These are phyloP conservation scores for Melinopterus prodromus DNA, from an alignment of 2,888 invertebrate genomes.

Conservation along the genomic window DNA sequence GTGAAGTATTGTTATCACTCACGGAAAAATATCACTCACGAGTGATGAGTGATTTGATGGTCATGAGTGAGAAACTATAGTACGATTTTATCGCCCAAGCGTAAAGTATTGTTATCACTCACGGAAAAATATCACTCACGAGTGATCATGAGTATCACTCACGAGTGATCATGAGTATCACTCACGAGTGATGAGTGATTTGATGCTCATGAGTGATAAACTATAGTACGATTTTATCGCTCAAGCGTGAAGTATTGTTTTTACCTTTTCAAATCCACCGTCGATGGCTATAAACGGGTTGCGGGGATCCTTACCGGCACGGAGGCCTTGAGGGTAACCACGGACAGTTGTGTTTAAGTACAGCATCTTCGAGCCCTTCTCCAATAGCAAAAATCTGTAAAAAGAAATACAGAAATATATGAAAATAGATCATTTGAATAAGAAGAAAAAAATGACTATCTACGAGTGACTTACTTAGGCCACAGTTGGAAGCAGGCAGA, in stretches of 20 bases:
- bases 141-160: neutral
- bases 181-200: too few relatives aligned
- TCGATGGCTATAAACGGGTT: slow-evolving; percentile 78
- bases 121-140: too few relatives aligned
- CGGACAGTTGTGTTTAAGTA: slow-evolving; percentile 86
- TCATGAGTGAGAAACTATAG: too few relatives aligned
- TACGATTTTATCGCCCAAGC: too few relatives aligned
- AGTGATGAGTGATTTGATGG: too few relatives aligned
- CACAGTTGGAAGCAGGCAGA: slow-evolving; percentile 79
- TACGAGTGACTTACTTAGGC: slow-evolving; percentile 66
- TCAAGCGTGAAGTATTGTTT: neutral
- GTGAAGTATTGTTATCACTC: neutral
- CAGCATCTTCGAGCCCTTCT: slow-evolving; percentile 77
- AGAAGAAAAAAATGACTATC: too few relatives aligned
- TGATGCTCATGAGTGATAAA: too few relatives aligned
- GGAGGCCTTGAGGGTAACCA: slow-evolving; percentile 84
- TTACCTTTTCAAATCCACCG: slow-evolving; percentile 73
- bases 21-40: too few relatives aligned
- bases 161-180: neutral
- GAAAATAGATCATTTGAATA: neutral
- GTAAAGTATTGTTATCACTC: neutral
- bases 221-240: too few relatives aligned
- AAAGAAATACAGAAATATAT: slow-evolving; percentile 34
- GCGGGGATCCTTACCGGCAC: slow-evolving; percentile 83
- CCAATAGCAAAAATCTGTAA: slow-evolving; percentile 65